Conservation (phyloP, 1,140 invertebrate genomes). For the Hylaeus anthracinus region DNA sequence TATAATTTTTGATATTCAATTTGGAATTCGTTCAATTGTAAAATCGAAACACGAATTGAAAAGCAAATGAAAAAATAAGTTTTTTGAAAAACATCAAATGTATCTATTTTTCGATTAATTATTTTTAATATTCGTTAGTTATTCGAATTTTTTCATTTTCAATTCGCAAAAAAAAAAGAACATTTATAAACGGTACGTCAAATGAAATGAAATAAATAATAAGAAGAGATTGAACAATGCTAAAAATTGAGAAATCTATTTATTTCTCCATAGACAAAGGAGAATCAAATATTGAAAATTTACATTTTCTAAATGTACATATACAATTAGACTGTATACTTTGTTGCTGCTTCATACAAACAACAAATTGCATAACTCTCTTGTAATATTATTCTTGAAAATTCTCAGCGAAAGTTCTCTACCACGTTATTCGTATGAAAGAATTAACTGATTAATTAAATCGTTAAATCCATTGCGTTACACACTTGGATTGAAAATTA, state of each 20-base stretch:
- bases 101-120: neutral
- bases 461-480: neutral
- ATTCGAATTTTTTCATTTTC: neutral
- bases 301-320: neutral
- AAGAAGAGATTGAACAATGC: neutral
- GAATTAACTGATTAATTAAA: neutral
- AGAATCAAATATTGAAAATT: neutral
- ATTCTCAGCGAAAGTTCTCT: neutral
- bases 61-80: neutral
- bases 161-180: neutral
- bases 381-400: neutral
- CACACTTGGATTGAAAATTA: neutral
- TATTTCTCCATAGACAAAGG: neutral
- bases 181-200: too few relatives aligned
- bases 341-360: slow-evolving; percentile 16
- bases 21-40: neutral
- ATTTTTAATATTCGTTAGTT: neutral
- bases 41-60: neutral
- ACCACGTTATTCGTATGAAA: neutral
- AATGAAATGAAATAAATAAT: neutral
- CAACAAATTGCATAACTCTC: slow-evolving; percentile 24
- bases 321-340: neutral
- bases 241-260: slow-evolving; percentile 10
- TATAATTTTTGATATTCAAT: neutral
- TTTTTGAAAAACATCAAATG: neutral